Percentiles rank a stretch among this genome's conserved stretches.
Conservation (phyloP, 1,140 invertebrate species). For the Calosoma granatense region DNA sequence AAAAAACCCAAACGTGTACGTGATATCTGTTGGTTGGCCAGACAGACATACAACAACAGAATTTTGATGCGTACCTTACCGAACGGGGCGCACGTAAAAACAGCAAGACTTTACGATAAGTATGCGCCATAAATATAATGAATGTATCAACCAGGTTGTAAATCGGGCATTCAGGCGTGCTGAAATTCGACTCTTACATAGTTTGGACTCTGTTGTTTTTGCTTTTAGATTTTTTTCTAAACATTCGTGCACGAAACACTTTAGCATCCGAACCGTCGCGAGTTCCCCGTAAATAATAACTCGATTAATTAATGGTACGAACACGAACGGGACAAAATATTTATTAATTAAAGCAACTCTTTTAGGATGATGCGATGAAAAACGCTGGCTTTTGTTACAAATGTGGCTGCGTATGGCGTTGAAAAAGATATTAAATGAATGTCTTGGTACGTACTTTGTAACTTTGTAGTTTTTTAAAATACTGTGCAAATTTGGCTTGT, state of each 20-base stretch:
- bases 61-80: background rate
- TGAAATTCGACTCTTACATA: background rate
- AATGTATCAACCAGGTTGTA: constrained; percentile 5
- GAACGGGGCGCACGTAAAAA: background rate
- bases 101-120: background rate
- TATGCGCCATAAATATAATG: constrained; percentile 8
- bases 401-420: background rate
- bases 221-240: too few species aligned
- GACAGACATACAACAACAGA: background rate
- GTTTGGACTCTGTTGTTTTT: too few species aligned
- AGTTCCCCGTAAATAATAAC: background rate
- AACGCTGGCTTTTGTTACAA: background rate
- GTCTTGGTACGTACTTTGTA: too few species aligned
- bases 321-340: background rate
- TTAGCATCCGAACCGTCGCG: background rate
- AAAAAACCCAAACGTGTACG: background rate
- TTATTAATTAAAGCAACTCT: constrained; percentile 8
- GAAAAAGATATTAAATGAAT: background rate
- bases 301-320: background rate
- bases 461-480: too few species aligned
- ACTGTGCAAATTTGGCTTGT: too few species aligned
- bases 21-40: background rate
- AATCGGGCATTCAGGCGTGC: background rate
- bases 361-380: background rate
- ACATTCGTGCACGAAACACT: background rate